phyloP scores from a whole-genome alignment of 2,888 invertebrate genomes.

The Rhyacophila evoluta region DNA sequence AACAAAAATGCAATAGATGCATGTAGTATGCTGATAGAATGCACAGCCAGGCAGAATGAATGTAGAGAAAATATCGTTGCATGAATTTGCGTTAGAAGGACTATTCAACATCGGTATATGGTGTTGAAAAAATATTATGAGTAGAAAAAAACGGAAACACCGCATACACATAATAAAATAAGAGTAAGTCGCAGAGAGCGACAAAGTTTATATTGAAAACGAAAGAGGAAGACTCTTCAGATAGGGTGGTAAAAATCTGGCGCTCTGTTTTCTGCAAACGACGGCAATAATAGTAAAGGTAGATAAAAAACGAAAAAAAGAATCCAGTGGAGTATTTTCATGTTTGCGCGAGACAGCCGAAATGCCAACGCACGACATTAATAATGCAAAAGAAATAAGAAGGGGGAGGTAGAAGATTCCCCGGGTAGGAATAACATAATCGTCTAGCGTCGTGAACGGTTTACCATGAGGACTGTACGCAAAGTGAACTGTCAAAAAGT shows the following conservation, averaged over 20 bases:
- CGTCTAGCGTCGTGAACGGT: slow-evolving; percentile 19
- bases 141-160: background rate
- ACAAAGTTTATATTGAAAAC: slow-evolving; percentile 6
- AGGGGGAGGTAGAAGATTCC: slow-evolving; percentile 1
- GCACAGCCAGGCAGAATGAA: background rate
- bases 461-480: slow-evolving; percentile 1
- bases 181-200: background rate
- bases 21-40: too few relatives aligned
- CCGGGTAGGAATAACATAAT: background rate
- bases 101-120: background rate
- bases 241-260: background rate
- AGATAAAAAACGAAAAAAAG: background rate
- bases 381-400: slow-evolving; percentile 15
- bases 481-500: slow-evolving; percentile 15
- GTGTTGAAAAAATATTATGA: background rate
- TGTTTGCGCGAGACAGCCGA: slow-evolving; percentile 19
- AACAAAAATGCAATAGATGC: too few relatives aligned
- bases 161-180: background rate
- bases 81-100: background rate
- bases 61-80: background rate
- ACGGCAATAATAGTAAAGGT: slow-evolving; percentile 21
- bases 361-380: slow-evolving; percentile 31
- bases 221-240: background rate
- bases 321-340: background rate
- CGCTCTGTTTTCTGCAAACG: slow-evolving; percentile 16